Evolutionary conservation across 2,797 vertebrate species (phyloP).

Genomic region (Smutsia temminckii): DNA sequence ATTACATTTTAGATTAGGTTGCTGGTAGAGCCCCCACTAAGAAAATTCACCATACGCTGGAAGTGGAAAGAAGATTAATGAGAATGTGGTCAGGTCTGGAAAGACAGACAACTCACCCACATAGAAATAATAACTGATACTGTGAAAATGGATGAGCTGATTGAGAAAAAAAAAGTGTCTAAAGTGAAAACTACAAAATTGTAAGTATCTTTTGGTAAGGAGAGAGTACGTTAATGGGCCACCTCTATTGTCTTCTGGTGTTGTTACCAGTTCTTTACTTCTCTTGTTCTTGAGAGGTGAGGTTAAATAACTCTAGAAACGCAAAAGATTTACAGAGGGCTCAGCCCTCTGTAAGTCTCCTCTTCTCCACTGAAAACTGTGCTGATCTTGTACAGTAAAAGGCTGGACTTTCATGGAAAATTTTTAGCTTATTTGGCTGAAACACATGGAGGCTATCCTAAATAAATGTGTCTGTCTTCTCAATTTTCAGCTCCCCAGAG

Average conservation of each 20-base stretch:
- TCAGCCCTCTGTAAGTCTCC: neutral
- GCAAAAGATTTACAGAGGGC: neutral
- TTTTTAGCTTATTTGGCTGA: slow-evolving; percentile 46
- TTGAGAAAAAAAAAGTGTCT: neutral
- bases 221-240: neutral
- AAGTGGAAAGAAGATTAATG: neutral
- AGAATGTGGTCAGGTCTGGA: neutral
- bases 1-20: slow-evolving; percentile 11
- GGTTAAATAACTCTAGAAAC: slow-evolving; percentile 30
- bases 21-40: neutral
- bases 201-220: neutral
- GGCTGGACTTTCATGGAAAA: neutral
- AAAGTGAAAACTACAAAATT: neutral
- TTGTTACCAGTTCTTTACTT: neutral
- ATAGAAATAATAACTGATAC: neutral
- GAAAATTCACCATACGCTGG: neutral
- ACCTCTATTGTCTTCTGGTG: neutral
- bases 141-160: slow-evolving; percentile 19
- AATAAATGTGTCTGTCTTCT: slow-evolving; percentile 30
- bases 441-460: slow-evolving; percentile 5
- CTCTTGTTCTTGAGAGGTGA: slow-evolving; percentile 10
- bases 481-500: slow-evolving; percentile 33
- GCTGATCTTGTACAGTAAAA: neutral
- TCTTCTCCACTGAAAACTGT: neutral
- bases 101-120: neutral